Evolutionary conservation across 2,797 vertebrate genomes (phyloP).

Genomic region (Danionella dracula): DNA sequence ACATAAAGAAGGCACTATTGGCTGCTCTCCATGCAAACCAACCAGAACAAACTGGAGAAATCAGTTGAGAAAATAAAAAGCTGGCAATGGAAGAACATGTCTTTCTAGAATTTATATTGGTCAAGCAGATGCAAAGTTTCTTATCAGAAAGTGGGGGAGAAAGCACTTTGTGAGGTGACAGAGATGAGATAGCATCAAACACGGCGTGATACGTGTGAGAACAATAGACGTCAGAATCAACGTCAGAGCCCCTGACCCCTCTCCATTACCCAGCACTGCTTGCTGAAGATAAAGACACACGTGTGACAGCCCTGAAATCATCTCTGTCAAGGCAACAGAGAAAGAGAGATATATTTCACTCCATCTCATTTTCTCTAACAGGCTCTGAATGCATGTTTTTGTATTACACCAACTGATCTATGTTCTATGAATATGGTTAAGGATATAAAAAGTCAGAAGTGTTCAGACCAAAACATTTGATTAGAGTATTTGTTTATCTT

Average conservation of each 20-base stretch:
- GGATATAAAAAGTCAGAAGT: too few relatives aligned
- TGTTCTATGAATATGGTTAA: not conserved
- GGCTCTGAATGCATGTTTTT: too few relatives aligned
- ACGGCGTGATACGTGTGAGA: slow-evolving; percentile 3
- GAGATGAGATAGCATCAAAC: slow-evolving; percentile 8
- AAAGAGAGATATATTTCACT: not conserved
- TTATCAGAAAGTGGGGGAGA: not conserved
- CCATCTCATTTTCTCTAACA: not conserved
- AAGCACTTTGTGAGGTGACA: slow-evolving; percentile 11
- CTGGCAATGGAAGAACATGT: too few relatives aligned
- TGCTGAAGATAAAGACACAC: slow-evolving; percentile 22
- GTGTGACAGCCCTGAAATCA: slow-evolving; percentile 11
- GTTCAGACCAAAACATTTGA: too few relatives aligned
- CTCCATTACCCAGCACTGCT: slow-evolving; percentile 31
- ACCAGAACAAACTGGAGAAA: too few relatives aligned
- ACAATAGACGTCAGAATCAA: slow-evolving; percentile 14
- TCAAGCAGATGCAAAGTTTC: slow-evolving; percentile 7
- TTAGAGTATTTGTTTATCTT: too few relatives aligned
- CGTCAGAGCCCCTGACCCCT: slow-evolving; percentile 25
- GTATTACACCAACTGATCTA: too few relatives aligned
- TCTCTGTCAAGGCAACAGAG: slow-evolving; percentile 1
- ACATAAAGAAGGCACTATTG: too few relatives aligned
- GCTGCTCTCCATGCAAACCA: too few relatives aligned
- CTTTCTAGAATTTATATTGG: not conserved
- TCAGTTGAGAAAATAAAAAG: too few relatives aligned